These are phyloP conservation scores for Tetragnatha versicolor DNA, from an alignment of 1,140 invertebrate genomes.

Conservation along the genomic window DNA sequence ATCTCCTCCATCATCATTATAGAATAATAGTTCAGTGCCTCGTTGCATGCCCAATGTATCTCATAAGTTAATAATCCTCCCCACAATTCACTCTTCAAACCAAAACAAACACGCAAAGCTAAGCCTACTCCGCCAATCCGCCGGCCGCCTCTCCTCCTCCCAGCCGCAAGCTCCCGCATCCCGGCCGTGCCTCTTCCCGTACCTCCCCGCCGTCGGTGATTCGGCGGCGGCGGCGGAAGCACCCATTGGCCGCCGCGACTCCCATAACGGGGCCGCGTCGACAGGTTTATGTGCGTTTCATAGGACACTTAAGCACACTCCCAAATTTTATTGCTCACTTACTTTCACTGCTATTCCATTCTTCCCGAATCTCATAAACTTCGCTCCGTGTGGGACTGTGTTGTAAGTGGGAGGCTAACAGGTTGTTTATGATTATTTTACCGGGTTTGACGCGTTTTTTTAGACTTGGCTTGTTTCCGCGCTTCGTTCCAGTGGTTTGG, in stretches of 20 bases:
- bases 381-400: constrained; percentile 31
- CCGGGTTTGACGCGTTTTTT: constrained; percentile 1
- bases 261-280: too few species aligned
- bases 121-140: too few species aligned
- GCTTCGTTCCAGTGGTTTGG: too few species aligned
- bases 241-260: too few species aligned
- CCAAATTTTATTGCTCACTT: constrained; percentile 54
- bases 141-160: neutral
- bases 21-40: too few species aligned
- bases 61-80: too few species aligned
- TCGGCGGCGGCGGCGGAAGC: constrained; percentile 1
- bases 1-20: too few species aligned
- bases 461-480: neutral
- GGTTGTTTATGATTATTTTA: constrained; percentile 54
- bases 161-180: constrained; percentile 26
- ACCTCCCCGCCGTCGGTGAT: neutral
- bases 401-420: constrained; percentile 43
- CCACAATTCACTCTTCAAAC: too few species aligned
- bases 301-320: constrained; percentile 43
- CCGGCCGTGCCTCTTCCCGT: neutral
- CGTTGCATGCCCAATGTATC: too few species aligned
- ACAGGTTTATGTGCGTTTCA: constrained; percentile 51
- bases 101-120: too few species aligned
- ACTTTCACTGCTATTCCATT: constrained; percentile 44
- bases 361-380: constrained; percentile 48